Base-by-base conservation (phyloP, 2,113 vertebrate species). In the Trichomycterus rosablanca region DNA sequence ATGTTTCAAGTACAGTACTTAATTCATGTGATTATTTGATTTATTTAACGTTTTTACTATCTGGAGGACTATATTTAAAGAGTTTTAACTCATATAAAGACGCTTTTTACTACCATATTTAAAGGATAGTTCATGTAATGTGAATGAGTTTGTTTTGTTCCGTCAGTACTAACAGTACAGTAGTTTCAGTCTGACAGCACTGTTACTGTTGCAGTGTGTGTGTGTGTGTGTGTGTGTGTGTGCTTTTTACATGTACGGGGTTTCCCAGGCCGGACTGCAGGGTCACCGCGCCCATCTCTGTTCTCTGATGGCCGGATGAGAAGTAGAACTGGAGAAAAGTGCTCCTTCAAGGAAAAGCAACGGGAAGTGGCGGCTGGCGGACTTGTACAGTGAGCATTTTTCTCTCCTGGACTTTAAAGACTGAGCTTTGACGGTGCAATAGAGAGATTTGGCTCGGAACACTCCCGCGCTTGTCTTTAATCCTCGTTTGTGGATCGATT, bases 271-370 rank as follows among this genome's bases (percentile, higher is more conserved):
- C 81, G 59, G 63, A 83, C 69, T 83, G 87, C 87, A 89, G 85
- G 87, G 87, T 89, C 80, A 88, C 87, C 87, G 86, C 87, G 84
- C 87, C 87, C 87, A 87, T 86, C 80, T 84, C 76, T 59, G 59
- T 73, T 71, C 77, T 76, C 85, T 78, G 78, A 86, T 85, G 83
- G 84, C 82, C 74, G 84, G 80, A 67, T 75, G 75, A 78, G 74
- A 71, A 67, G 70, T 69, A 49, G 70, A 59, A 66, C 44, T 52
- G 67, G 65, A 70, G 67, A 63, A 52, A 59, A 70, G 64, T 37
- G 72, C 42, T 74, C 67, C 67, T 74, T 63, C 43, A 56, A 74
- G 72, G 72, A 74, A 59, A 74, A 56, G 35, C 63, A 44, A 74
- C 72, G 72, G 72, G 64, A 70, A 70, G 67, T 59, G 49, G 59